Percentiles rank a stretch among this genome's conserved stretches.
phyloP scores from a whole-genome alignment of 2,113 vertebrate species.

The Sphaerodactylus townsendi region DNA sequence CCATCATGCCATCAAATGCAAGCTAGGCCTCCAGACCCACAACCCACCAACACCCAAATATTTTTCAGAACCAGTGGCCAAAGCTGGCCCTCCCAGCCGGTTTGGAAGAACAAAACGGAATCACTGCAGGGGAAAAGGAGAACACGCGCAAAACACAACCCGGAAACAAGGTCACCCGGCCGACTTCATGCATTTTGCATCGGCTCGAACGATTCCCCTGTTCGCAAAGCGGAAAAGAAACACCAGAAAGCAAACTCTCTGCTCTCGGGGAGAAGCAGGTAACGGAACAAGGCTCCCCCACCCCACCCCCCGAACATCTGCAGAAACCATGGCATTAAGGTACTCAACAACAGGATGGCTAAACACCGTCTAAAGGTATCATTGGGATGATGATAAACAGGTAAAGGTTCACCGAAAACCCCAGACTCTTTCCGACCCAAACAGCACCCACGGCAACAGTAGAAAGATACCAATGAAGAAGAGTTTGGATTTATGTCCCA shows the following conservation, averaged over 20 bases:
- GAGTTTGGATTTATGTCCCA: too few species aligned
- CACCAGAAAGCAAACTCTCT: not conserved
- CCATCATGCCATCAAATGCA: not conserved
- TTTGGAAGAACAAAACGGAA: not conserved
- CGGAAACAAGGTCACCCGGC: not conserved
- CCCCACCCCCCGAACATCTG: not conserved
- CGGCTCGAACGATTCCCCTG: too few species aligned
- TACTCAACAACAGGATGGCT: not conserved
- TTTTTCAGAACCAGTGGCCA: not conserved
- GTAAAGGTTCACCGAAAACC: too few species aligned
- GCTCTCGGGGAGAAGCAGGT: not conserved
- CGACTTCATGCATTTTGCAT: not conserved
- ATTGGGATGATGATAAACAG: too few species aligned
- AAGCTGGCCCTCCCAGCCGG: not conserved
- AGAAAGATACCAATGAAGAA: not conserved
- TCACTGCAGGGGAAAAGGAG: too few species aligned
- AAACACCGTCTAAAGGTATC: not conserved
- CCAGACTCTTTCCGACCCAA: not conserved
- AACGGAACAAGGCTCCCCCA: not conserved
- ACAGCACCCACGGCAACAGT: not conserved
- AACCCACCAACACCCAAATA: not conserved
- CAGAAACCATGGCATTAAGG: not conserved
- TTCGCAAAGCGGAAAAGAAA: not conserved
- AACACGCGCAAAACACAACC: too few species aligned
- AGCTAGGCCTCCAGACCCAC: not conserved